A percentile compares a stretch with the other conserved stretches of the same genome.
These are phyloP conservation scores for Troides helena DNA, from an alignment of 2,888 invertebrate genomes.

Conservation along the genomic window DNA sequence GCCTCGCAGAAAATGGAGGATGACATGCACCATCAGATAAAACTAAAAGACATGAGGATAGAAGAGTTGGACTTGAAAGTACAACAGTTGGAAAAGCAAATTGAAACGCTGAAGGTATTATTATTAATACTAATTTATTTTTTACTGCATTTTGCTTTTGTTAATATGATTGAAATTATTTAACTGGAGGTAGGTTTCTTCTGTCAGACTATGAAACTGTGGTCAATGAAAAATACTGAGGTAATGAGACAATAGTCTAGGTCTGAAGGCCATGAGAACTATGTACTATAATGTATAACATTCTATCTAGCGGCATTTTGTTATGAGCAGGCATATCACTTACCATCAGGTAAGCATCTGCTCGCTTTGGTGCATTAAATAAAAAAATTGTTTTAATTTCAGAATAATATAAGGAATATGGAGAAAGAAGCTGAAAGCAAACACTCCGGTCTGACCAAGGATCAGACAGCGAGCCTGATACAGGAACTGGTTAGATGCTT, in stretches of 20 bases:
- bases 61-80: conserved; percentile 67
- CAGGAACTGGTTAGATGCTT: conserved; percentile 80
- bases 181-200: too few relatives aligned
- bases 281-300: too few relatives aligned
- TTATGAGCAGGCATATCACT: too few relatives aligned
- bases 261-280: too few relatives aligned
- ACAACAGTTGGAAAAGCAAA: conserved; percentile 59
- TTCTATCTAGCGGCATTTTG: too few relatives aligned
- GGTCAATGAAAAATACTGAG: too few relatives aligned
- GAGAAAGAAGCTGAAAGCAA: conserved; percentile 71
- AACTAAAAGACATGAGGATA: conserved; percentile 67
- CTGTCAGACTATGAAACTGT: too few relatives aligned
- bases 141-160: too few relatives aligned
- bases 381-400: conserved; percentile 35
- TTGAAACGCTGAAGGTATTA: conserved; percentile 58
- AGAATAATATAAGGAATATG: conserved; percentile 61
- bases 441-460: conserved; percentile 82
- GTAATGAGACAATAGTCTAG: too few relatives aligned
- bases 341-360: too few relatives aligned
- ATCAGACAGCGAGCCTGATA: conserved; percentile 83
- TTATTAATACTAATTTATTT: neutral
- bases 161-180: too few relatives aligned
- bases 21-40: conserved; percentile 78
- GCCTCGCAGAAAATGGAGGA: conserved; percentile 80
- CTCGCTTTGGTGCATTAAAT: too few relatives aligned